phyloP scores from a whole-genome alignment of 2,113 vertebrate genomes.

The Tympanuchus pallidicinctus region DNA sequence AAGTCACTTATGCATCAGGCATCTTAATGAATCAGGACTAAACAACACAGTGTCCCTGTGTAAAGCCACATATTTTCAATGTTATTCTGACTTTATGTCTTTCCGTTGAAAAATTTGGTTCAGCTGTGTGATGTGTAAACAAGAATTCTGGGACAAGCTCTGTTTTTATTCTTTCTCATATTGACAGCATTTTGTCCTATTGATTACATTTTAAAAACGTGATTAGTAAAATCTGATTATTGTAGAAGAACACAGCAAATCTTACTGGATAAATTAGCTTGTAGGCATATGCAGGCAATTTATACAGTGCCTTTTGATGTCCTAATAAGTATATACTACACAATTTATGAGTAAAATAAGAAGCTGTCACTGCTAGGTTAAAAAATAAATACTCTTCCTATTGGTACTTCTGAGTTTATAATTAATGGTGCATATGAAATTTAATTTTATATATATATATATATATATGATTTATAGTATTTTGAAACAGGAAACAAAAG shows the following conservation, averaged over 20 bases:
- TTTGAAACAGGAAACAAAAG: slow-evolving; percentile 61
- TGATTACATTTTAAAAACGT: slow-evolving; percentile 28
- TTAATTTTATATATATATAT: neutral
- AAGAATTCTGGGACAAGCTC: slow-evolving; percentile 3
- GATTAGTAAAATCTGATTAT: neutral
- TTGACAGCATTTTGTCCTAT: neutral
- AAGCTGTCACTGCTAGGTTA: slow-evolving; percentile 70
- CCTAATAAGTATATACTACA: slow-evolving; percentile 66
- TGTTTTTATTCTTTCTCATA: slow-evolving; percentile 5
- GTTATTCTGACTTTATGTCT: slow-evolving; percentile 54
- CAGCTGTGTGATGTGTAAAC: slow-evolving; percentile 30
- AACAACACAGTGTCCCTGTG: slow-evolving; percentile 58
- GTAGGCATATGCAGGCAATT: slow-evolving; percentile 43
- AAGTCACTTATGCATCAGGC: slow-evolving; percentile 71
- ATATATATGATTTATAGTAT: slow-evolving; percentile 12
- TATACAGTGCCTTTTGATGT: slow-evolving; percentile 55
- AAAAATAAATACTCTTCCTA: slow-evolving; percentile 74
- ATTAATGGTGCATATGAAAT: slow-evolving; percentile 69
- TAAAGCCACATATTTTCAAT: slow-evolving; percentile 71
- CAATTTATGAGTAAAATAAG: slow-evolving; percentile 75
- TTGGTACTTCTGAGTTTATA: slow-evolving; percentile 73
- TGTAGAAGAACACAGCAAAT: slow-evolving; percentile 47
- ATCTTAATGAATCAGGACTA: slow-evolving; percentile 80
- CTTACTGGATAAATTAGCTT: slow-evolving; percentile 62
- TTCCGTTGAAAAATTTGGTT: slow-evolving; percentile 39